Percentiles rank a stretch among this genome's conserved stretches.
Conservation (phyloP, 2,888 invertebrate species). For the Drosophila neutralis region DNA sequence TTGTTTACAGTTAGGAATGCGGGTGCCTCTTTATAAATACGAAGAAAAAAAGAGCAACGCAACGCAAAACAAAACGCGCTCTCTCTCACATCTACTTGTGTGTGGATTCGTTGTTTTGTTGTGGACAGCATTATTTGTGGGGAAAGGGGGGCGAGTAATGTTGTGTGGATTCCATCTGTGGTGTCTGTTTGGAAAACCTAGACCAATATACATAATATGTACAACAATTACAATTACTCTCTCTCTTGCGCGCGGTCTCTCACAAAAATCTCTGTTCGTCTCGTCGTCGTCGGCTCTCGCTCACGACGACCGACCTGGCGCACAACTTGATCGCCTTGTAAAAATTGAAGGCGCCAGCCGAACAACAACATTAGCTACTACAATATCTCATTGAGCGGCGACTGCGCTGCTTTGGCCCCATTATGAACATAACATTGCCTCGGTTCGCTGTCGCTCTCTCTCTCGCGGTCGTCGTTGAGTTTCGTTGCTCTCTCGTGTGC, state of each 20-base stretch:
- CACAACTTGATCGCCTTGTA: conserved; percentile 79
- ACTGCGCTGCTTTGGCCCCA: conserved; percentile 78
- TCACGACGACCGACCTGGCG: conserved; percentile 50
- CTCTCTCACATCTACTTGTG: conserved; percentile 25
- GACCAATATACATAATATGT: conserved; percentile 38
- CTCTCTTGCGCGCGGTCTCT: conserved; percentile 15
- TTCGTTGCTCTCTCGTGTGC: conserved; percentile 14
- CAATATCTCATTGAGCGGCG: conserved; percentile 52
- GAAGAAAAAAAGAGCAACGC: conserved; percentile 55
- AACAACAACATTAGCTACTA: conserved; percentile 23
- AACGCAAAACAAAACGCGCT: conserved; percentile 44
- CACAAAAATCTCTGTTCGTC: conserved; percentile 12
- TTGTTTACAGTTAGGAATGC: conserved; percentile 78
- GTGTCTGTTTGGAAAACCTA: conserved; percentile 43
- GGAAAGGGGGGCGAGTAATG: not conserved
- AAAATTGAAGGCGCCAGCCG: conserved; percentile 62
- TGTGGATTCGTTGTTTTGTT: conserved; percentile 4
- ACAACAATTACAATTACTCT: conserved; percentile 32
- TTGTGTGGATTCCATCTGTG: conserved; percentile 44
- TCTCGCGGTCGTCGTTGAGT: conserved; percentile 1
- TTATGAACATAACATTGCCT: conserved; percentile 51
- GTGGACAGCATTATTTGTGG: conserved; percentile 35
- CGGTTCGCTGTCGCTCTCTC: conserved; percentile 22
- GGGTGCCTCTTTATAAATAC: conserved; percentile 57
- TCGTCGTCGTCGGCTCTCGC: conserved; percentile 21